A percentile compares a stretch with the other conserved stretches of the same genome.
phyloP scores from a whole-genome alignment of 2,113 vertebrate genomes.

The Bufo bufo region DNA sequence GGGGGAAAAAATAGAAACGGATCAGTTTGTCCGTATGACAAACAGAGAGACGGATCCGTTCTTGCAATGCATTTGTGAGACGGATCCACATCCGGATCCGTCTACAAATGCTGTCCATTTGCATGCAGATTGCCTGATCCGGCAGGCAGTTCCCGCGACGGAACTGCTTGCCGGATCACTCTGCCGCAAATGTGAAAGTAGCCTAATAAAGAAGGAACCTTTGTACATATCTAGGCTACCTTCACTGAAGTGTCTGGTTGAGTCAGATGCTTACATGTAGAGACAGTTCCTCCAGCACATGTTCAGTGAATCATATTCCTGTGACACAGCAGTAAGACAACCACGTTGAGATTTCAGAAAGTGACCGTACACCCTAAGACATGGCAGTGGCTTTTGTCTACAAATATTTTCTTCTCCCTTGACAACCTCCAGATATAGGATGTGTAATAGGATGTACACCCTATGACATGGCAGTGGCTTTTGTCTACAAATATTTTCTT shows the following conservation, averaged over 20 bases:
- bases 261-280: not conserved
- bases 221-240: not conserved
- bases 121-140: no score
- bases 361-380: not conserved
- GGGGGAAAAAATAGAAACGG: no score
- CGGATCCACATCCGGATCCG: no score
- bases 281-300: not conserved
- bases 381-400: not conserved
- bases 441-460: not conserved
- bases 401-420: slow-evolving; percentile 5
- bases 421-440: not conserved
- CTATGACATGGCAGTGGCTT: no score
- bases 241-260: not conserved
- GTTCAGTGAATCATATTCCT: not conserved
- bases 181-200: not conserved
- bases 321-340: not conserved
- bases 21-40: no score
- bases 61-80: no score
- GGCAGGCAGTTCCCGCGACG: no score
- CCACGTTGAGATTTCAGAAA: not conserved
- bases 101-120: no score
- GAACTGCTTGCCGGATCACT: no score
- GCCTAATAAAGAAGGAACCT: not conserved
- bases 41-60: no score
- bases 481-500: not conserved